Evolutionary conservation across 35 echinoderm and acorn worm species (phyloP), one percentile per base, ranked within the genome.

Genomic region (Nesometra sesokonis): DNA sequence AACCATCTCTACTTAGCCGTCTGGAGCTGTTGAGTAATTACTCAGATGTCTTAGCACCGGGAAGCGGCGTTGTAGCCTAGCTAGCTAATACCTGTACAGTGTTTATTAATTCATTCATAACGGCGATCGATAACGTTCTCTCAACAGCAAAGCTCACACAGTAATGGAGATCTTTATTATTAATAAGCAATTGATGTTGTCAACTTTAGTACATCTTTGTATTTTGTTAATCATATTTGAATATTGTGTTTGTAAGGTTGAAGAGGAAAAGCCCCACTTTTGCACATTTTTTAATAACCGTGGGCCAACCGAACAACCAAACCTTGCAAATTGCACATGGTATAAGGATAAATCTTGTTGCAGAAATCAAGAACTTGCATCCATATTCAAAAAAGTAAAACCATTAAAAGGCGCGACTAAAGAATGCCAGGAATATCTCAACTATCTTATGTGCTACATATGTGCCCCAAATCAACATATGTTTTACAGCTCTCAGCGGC

Each of bases 261-360:
- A 81, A 34, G 32, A 1, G 35, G 34, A 11, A 0, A 23, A 83
- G n/a, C 17, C 23, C 19, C 34, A 36, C 8, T 83, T 38, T 83
- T 97, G 95, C 78, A 97, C 95, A 7, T 97, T 97, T 78, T 97
- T 97, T 46, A 93, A 93, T 77, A 97, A 97, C 85, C 86, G 95
- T 46, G 89, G 86, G 19, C 95, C 95, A n/a, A 90, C 93, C 11
- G 79, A 88, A 34, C 95, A 97, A 82, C 95, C 95, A 30, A 83
- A 97, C 57, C 43, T 97, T 3, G 89, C 93, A 67, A 97, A 97
- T 67, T 97, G 95, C 40, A 97, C 92, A 13, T 97, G 95, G 95
- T 97, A 86, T 67, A 87, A 90, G 33, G 89, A 93, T 7, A 85
- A 91, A 39, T 91, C 86, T 21, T 97, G 95, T 78, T 97, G 95